These are phyloP conservation scores for Rhopilema esculentum DNA, from an alignment of 30 jellyfish, hydroid and myxozoan genomes.

Conservation along the genomic window DNA sequence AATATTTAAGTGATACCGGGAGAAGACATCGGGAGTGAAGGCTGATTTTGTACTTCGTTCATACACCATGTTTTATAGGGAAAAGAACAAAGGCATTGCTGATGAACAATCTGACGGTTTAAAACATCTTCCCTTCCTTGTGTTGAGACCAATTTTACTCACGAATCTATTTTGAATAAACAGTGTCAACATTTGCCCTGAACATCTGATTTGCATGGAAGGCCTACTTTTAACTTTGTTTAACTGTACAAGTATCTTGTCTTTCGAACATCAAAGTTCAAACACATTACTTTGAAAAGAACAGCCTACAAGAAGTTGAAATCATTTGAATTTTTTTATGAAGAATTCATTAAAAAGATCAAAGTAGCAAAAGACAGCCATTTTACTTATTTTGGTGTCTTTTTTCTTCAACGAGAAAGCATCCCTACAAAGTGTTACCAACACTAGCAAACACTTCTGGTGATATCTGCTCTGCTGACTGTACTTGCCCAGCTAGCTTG, in stretches of 20 bases:
- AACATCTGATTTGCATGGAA: conserved; percentile 31
- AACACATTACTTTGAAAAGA: conserved; percentile 29
- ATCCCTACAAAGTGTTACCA: conserved; percentile 8
- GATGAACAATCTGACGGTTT: background rate
- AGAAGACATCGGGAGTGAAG: conserved; percentile 56
- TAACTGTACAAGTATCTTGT: conserved; percentile 36
- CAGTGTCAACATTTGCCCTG: background rate
- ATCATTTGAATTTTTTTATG: conserved; percentile 37
- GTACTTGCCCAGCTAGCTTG: conserved; percentile 66
- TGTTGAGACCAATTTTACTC: background rate
- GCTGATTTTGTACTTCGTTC: conserved; percentile 59
- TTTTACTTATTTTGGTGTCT: conserved; percentile 36
- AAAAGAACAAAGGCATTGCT: background rate
- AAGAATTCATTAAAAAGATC: conserved; percentile 24
- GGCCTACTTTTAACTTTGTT: conserved; percentile 29
- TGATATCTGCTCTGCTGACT: conserved; percentile 68
- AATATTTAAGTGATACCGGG: conserved; percentile 9
- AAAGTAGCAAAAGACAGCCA: conserved; percentile 17
- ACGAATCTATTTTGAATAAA: background rate
- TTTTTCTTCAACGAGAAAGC: conserved; percentile 47
- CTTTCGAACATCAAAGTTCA: conserved; percentile 41
- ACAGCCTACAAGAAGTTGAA: conserved; percentile 44
- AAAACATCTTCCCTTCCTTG: background rate
- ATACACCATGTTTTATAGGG: conserved; percentile 54
- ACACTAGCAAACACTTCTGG: conserved; percentile 13